Conservation (phyloP, 2,797 vertebrate genomes). For the Manis pentadactyla region DNA sequence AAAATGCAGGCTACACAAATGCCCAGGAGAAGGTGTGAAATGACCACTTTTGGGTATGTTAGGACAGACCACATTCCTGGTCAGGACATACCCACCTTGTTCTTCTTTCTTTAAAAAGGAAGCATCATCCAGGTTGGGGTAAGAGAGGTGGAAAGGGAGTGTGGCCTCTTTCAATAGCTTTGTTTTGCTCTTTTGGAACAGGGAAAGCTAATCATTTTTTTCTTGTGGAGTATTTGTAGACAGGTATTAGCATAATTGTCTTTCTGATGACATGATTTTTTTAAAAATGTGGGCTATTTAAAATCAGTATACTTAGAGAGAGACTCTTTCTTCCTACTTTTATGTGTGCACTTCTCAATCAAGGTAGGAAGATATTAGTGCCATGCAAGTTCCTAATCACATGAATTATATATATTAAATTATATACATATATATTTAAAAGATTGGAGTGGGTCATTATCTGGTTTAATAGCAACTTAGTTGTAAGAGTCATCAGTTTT, state of each 20-base stretch:
- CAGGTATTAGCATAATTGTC: background rate
- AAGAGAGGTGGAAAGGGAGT: background rate
- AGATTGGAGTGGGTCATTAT: background rate
- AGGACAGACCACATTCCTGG: background rate
- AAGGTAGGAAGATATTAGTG: background rate
- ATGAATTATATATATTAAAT: background rate
- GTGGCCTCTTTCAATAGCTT: background rate
- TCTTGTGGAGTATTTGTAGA: background rate
- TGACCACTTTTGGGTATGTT: background rate
- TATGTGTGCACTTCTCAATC: background rate
- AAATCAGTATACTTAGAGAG: slow-evolving; percentile 12
- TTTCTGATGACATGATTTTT: background rate
- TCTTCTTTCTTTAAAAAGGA: background rate
- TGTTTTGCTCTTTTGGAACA: background rate
- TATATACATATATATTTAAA: background rate
- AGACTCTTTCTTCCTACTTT: background rate
- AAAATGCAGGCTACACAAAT: background rate
- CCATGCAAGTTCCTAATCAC: background rate
- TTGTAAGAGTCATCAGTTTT: slow-evolving; percentile 2
- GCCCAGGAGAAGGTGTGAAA: background rate
- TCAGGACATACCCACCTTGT: background rate
- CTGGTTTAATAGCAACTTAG: background rate
- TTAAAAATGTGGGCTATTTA: background rate
- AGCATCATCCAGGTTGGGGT: background rate
- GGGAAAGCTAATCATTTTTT: background rate